phyloP scores from a whole-genome alignment of 1,140 invertebrate genomes.

The Ips nitidus region DNA sequence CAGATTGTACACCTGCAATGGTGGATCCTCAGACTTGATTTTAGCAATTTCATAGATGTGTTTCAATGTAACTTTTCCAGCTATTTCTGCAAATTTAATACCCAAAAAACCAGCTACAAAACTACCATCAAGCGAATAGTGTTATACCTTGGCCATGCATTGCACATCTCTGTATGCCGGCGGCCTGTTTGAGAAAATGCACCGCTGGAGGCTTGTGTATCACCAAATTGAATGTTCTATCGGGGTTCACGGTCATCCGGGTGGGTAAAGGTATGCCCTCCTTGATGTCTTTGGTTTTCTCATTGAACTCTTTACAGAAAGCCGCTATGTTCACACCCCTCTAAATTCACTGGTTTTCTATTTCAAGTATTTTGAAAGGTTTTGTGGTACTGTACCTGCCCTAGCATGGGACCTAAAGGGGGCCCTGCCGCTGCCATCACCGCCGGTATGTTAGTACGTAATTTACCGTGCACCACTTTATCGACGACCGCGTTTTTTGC shows the following conservation, averaged over 20 bases:
- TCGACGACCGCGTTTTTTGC: slow-evolving; percentile 64
- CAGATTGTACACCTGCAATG: slow-evolving; percentile 61
- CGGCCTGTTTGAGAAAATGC: slow-evolving; percentile 93
- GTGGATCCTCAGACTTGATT: slow-evolving; percentile 87
- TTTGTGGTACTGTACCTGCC: slow-evolving; percentile 67
- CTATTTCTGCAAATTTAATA: slow-evolving; percentile 63
- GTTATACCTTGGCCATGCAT: slow-evolving; percentile 63
- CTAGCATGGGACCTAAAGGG: slow-evolving; percentile 88
- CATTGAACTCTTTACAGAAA: slow-evolving; percentile 99
- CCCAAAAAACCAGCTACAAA: not conserved
- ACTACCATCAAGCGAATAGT: too few relatives aligned
- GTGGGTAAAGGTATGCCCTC: slow-evolving; percentile 89
- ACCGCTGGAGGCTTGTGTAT: slow-evolving; percentile 84
- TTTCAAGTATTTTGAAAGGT: not conserved
- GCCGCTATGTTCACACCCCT: slow-evolving; percentile 92
- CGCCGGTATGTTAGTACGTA: slow-evolving; percentile 80
- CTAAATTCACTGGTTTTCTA: slow-evolving; percentile 54
- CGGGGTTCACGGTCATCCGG: slow-evolving; percentile 79
- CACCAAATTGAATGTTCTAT: slow-evolving; percentile 81
- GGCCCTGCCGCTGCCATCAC: slow-evolving; percentile 84
- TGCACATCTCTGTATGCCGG: slow-evolving; percentile 82
- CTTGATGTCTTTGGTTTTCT: slow-evolving; percentile 88
- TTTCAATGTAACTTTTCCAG: slow-evolving; percentile 91
- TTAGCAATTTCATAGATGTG: slow-evolving; percentile 98
- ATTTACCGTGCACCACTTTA: slow-evolving; percentile 73